These are phyloP conservation scores for Brachynemurus nebulosus DNA, from an alignment of 2,888 invertebrate species.

Conservation along the genomic window DNA sequence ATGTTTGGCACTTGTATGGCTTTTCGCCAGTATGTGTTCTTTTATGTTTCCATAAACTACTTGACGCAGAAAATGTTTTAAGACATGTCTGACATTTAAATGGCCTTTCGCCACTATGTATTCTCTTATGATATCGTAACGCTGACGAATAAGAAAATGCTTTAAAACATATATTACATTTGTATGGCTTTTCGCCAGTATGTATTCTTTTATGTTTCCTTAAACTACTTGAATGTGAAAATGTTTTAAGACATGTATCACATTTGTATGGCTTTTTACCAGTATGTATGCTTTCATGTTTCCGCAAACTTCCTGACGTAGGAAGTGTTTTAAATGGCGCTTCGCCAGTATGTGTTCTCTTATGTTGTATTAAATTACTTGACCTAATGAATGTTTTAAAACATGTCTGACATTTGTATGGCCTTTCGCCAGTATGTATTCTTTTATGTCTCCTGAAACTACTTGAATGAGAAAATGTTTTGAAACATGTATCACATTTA, in stretches of 20 bases:
- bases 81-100: background rate
- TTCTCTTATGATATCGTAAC: background rate
- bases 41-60: background rate
- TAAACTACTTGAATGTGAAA: background rate
- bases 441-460: background rate
- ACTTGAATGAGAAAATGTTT: background rate
- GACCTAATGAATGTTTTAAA: background rate
- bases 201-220: background rate
- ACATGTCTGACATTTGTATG: background rate
- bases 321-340: background rate
- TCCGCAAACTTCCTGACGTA: no score
- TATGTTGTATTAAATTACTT: background rate
- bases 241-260: background rate
- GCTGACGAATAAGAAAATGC: background rate
- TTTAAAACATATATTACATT: background rate
- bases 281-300: background rate
- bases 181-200: background rate
- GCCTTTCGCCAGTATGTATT: background rate
- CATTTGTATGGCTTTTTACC: background rate
- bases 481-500: background rate
- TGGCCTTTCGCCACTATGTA: background rate
- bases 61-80: background rate
- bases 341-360: background rate
- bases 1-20: background rate
- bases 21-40: background rate